A percentile compares a stretch with the other conserved stretches of the same genome.
Conservation (phyloP, 2,113 vertebrate species). For the Galbula dea region DNA sequence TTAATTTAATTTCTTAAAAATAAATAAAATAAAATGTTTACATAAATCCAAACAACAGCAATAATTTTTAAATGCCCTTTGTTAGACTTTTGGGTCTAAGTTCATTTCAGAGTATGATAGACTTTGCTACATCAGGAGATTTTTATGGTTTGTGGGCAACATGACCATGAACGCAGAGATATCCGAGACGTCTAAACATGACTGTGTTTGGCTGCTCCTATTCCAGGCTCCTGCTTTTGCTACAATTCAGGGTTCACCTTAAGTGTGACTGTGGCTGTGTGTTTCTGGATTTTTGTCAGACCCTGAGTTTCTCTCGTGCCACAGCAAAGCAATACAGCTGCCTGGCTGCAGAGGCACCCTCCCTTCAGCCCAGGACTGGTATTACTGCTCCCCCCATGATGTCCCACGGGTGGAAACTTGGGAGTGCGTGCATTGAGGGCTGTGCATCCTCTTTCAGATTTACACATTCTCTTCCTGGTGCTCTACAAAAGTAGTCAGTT, state of each 20-base stretch:
- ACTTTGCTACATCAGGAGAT: background rate
- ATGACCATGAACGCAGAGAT: background rate
- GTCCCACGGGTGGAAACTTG: fast-evolving
- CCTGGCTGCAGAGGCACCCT: fast-evolving
- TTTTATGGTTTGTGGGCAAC: background rate
- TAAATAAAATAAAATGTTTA: too few relatives aligned
- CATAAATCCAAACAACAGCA: background rate
- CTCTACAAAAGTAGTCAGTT: background rate
- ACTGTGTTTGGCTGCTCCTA: background rate
- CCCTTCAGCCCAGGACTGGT: fast-evolving
- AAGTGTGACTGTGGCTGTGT: background rate
- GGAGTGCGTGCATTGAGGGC: background rate
- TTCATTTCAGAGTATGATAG: background rate
- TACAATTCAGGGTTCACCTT: too few relatives aligned
- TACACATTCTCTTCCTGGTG: background rate
- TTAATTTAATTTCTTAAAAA: background rate
- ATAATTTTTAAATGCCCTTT: background rate
- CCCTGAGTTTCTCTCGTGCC: background rate
- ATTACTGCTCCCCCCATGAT: fast-evolving
- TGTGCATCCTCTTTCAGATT: background rate
- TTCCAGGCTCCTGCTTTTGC: background rate
- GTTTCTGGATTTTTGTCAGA: background rate
- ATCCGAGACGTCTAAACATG: background rate
- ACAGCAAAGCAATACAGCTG: fast-evolving
- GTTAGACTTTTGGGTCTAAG: background rate